These are phyloP conservation scores for Chrysomallon squamiferum DNA, from an alignment of 1,140 invertebrate species.

Conservation along the genomic window DNA sequence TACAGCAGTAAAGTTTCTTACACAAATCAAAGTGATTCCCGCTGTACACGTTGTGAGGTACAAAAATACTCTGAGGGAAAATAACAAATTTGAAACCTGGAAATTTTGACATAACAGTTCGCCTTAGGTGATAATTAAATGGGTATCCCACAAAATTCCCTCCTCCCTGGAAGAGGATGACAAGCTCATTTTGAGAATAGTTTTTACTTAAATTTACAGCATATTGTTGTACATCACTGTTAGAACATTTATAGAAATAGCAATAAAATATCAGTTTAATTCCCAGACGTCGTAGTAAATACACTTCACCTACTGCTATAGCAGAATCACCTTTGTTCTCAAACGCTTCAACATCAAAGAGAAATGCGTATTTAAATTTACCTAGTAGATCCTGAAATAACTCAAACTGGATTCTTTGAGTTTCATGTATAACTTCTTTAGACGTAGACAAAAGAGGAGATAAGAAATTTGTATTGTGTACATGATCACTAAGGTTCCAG, in stretches of 20 bases:
- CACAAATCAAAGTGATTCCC: neutral
- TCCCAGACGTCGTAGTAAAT: slow-evolving; percentile 14
- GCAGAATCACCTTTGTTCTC: slow-evolving; percentile 36
- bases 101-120: slow-evolving; percentile 13
- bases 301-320: slow-evolving; percentile 26
- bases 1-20: neutral
- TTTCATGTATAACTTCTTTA: slow-evolving; percentile 17
- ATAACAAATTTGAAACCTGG: slow-evolving; percentile 11
- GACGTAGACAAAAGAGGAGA: slow-evolving; percentile 10
- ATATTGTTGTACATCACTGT: neutral
- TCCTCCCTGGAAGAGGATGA: slow-evolving; percentile 16
- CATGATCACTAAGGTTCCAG: neutral
- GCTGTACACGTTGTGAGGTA: neutral
- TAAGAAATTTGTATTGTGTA: slow-evolving; percentile 8
- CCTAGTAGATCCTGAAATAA: slow-evolving; percentile 13
- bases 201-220: neutral
- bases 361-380: slow-evolving; percentile 16
- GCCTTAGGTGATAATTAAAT: neutral
- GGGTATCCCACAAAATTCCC: slow-evolving; percentile 30
- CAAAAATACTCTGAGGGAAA: slow-evolving; percentile 27
- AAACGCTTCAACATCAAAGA: slow-evolving; percentile 21
- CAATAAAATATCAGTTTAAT: slow-evolving; percentile 23
- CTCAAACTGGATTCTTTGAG: slow-evolving; percentile 19
- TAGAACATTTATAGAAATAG: slow-evolving; percentile 4
- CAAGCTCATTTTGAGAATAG: neutral